phyloP scores from a whole-genome alignment of 2,888 invertebrate genomes.

The Hylaea fasciaria region DNA sequence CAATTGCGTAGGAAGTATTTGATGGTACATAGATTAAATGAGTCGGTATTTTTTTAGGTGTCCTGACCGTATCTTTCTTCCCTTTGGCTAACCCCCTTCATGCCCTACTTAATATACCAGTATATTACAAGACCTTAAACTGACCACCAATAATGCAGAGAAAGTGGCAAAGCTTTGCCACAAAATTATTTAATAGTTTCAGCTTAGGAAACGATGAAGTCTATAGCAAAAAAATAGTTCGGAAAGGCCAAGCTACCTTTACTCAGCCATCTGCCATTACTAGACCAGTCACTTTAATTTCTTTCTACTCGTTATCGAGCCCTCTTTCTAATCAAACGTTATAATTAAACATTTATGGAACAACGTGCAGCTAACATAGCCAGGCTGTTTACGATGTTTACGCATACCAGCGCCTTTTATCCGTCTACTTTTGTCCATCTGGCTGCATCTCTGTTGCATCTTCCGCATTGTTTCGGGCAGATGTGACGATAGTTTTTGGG shows the following conservation, averaged over 20 bases:
- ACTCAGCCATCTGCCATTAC: neutral
- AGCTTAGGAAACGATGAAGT: no score
- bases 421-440: slow-evolving; percentile 26
- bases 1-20: neutral
- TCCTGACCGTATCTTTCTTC: no score
- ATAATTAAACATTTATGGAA: slow-evolving; percentile 32
- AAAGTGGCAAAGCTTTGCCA: no score
- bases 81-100: no score
- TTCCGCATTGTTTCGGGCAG: slow-evolving; percentile 36
- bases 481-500: slow-evolving; percentile 26
- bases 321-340: slow-evolving; percentile 22
- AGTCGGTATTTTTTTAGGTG: no score
- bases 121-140: no score
- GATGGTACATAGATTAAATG: no score
- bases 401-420: slow-evolving; percentile 31
- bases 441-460: slow-evolving; percentile 39
- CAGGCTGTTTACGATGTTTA: slow-evolving; percentile 44
- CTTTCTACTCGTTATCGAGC: neutral
- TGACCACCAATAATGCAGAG: no score
- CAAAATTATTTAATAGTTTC: no score
- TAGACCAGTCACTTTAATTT: neutral
- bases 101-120: no score
- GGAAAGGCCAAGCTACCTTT: neutral
- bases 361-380: slow-evolving; percentile 21
- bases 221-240: no score